Conservation (phyloP, 2,888 invertebrate genomes). For the Cantharis rustica region DNA sequence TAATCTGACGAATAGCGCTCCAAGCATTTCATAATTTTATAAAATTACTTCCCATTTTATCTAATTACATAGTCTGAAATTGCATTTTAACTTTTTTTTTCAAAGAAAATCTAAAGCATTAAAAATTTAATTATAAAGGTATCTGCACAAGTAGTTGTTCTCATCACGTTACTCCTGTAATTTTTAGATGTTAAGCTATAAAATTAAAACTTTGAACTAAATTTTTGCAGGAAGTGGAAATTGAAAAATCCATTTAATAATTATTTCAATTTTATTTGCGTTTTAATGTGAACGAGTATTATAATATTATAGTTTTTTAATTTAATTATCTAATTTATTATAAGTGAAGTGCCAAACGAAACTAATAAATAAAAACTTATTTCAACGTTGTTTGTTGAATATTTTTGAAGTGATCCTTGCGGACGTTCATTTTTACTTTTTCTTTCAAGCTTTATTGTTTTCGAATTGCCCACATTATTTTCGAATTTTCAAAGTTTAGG, state of each 20-base stretch:
- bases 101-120: neutral
- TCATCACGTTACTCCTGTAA: neutral
- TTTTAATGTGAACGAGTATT: too few relatives aligned
- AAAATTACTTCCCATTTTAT: neutral
- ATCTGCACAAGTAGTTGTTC: neutral
- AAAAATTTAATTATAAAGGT: neutral
- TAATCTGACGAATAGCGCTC: constrained; percentile 15
- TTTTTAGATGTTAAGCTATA: neutral
- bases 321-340: too few relatives aligned
- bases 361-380: neutral
- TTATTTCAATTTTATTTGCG: neutral
- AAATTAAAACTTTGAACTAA: neutral
- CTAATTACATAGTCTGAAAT: constrained; percentile 8
- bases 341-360: too few relatives aligned
- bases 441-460: neutral
- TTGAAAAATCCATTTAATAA: neutral
- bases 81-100: constrained; percentile 1
- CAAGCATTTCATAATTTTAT: constrained; percentile 15
- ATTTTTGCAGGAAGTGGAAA: neutral
- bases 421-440: neutral
- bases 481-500: neutral
- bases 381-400: neutral
- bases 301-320: too few relatives aligned
- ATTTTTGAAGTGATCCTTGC: neutral
- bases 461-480: neutral